phyloP scores from a whole-genome alignment of 2,888 invertebrate species.

The Drosophila birchii region DNA sequence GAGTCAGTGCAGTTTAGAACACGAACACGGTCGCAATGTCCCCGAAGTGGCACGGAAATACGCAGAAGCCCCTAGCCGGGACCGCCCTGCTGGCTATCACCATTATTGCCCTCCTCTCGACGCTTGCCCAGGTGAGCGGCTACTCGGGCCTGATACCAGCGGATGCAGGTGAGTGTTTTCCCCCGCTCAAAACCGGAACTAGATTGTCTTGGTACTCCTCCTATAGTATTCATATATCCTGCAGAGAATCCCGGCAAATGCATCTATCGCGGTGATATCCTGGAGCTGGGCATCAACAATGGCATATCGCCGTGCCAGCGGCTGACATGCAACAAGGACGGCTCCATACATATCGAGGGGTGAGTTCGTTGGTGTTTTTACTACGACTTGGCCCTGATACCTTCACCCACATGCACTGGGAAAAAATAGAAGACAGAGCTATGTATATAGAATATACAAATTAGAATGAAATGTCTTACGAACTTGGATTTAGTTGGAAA shows the following conservation, averaged over 20 bases:
- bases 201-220: too few species aligned
- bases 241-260: conserved; percentile 79
- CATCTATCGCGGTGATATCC: conserved; percentile 78
- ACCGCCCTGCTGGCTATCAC: conserved; percentile 28
- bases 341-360: conserved; percentile 82
- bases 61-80: background rate
- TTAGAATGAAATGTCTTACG: too few species aligned
- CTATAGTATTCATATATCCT: background rate
- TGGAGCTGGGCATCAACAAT: conserved; percentile 74
- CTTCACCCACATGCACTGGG: background rate
- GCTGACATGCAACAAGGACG: conserved; percentile 80
- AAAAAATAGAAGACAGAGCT: background rate
- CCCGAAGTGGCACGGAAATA: conserved; percentile 28
- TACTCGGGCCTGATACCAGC: conserved; percentile 72
- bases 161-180: conserved; percentile 68
- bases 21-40: conserved; percentile 63
- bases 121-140: conserved; percentile 43
- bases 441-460: background rate
- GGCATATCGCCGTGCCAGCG: conserved; percentile 82
- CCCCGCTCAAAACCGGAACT: background rate
- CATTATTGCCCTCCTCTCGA: conserved; percentile 18
- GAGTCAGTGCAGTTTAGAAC: conserved; percentile 66
- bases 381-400: conserved; percentile 27
- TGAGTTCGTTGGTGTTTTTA: conserved; percentile 56
- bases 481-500: too few species aligned